A percentile compares a stretch with the other conserved stretches of the same genome.
Conservation (phyloP, 1,140 invertebrate species). For the Euwallacea fornicatus region DNA sequence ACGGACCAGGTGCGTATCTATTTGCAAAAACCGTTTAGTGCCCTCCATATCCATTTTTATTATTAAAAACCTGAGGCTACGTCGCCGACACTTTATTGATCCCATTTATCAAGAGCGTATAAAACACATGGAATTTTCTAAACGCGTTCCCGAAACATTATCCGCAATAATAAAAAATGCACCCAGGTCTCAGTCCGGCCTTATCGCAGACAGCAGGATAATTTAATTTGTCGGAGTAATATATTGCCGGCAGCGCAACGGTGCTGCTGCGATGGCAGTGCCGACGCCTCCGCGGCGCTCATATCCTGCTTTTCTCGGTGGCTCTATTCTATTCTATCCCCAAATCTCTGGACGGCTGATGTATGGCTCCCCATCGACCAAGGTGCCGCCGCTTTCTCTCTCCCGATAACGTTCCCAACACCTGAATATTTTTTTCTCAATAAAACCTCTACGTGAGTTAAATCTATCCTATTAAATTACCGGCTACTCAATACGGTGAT, state of each 20-base stretch:
- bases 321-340: conserved; percentile 48
- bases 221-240: conserved; percentile 63
- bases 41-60: no score
- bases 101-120: no score
- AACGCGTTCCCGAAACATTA: conserved; percentile 4
- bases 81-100: no score
- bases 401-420: conserved; percentile 35
- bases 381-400: conserved; percentile 41
- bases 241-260: conserved; percentile 51
- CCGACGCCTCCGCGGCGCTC: conserved; percentile 42
- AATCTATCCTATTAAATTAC: not conserved
- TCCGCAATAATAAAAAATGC: conserved; percentile 26
- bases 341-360: conserved; percentile 50
- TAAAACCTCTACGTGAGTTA: not conserved
- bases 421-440: conserved; percentile 33
- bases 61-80: no score
- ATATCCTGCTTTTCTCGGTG: conserved; percentile 48
- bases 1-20: no score
- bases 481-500: no score
- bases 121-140: conserved; percentile 2
- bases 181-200: conserved; percentile 45
- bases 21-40: no score
- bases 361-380: conserved; percentile 49
- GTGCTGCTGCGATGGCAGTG: conserved; percentile 29
- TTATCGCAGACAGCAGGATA: conserved; percentile 62